phyloP scores from a whole-genome alignment of 2,113 vertebrate species.

The Butorides virescens region DNA sequence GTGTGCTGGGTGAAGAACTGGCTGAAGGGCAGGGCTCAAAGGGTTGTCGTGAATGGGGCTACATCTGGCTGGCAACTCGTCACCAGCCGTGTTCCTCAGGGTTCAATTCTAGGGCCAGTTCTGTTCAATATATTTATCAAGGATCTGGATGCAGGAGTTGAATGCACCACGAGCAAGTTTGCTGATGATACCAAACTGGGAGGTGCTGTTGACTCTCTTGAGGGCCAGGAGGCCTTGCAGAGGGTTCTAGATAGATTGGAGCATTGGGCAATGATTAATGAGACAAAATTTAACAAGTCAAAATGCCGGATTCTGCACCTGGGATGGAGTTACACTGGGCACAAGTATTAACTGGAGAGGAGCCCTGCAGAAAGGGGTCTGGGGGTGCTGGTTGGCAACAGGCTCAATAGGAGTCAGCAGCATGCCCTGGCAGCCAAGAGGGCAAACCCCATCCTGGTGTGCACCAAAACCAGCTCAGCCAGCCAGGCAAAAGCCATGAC shows the following conservation, averaged over 20 bases:
- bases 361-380: not conserved
- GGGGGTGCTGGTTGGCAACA: not conserved
- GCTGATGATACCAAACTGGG: not conserved
- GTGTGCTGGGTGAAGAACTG: not conserved
- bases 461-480: not conserved
- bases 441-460: rapidly evolving
- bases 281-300: not conserved
- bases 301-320: not conserved
- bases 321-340: no score
- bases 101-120: not conserved
- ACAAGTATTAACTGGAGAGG: no score
- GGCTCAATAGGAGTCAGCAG: not conserved
- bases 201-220: not conserved
- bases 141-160: not conserved
- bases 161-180: not conserved
- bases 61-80: not conserved
- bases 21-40: not conserved
- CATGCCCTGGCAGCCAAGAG: not conserved
- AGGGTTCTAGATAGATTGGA: not conserved
- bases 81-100: not conserved
- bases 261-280: rapidly evolving
- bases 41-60: not conserved
- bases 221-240: not conserved
- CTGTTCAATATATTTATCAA: not conserved
- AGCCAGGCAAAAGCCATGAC: not conserved